phyloP scores from a whole-genome alignment of 2,888 invertebrate species.

The Scaptodrosophila latifasciaeformis region DNA sequence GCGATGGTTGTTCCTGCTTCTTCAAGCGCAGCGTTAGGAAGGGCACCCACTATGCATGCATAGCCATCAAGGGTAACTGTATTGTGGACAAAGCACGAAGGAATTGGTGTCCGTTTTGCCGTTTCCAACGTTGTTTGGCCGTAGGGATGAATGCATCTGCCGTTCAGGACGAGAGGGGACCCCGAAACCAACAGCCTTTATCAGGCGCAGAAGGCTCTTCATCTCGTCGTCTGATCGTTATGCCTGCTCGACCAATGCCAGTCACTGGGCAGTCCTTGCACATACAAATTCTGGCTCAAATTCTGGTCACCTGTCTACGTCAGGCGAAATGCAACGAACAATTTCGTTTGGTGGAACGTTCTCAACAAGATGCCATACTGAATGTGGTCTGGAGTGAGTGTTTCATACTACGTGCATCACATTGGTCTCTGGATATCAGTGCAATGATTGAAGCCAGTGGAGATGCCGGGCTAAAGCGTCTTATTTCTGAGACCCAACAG shows the following conservation, averaged over 20 bases:
- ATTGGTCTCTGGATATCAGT: conserved; percentile 77
- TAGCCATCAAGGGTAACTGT: conserved; percentile 85
- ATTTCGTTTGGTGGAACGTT: conserved; percentile 76
- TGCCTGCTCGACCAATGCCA: conserved; percentile 1
- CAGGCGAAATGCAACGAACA: conserved; percentile 78
- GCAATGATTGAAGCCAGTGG: conserved; percentile 70
- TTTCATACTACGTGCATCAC: conserved; percentile 78
- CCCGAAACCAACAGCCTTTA: conserved; percentile 75
- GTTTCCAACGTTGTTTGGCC: conserved; percentile 85
- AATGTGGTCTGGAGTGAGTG: conserved; percentile 78
- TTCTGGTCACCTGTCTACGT: conserved; percentile 78
- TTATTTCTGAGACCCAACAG: conserved; percentile 73
- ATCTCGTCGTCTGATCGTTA: neutral
- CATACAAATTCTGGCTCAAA: conserved; percentile 79
- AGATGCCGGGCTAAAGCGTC: conserved; percentile 68
- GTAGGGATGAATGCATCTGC: conserved; percentile 88
- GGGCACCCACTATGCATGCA: conserved; percentile 84
- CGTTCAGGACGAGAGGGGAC: conserved; percentile 90
- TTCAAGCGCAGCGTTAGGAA: conserved; percentile 89
- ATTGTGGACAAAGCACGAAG: conserved; percentile 86
- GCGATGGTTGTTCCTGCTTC: conserved; percentile 93
- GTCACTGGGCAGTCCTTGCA: conserved; percentile 62
- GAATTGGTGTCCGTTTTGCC: conserved; percentile 92
- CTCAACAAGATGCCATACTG: conserved; percentile 78
- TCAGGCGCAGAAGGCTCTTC: neutral